A percentile compares a stretch with the other conserved stretches of the same genome.
These are phyloP conservation scores for Philereme transversata DNA, from an alignment of 2,888 invertebrate species.

Conservation along the genomic window DNA sequence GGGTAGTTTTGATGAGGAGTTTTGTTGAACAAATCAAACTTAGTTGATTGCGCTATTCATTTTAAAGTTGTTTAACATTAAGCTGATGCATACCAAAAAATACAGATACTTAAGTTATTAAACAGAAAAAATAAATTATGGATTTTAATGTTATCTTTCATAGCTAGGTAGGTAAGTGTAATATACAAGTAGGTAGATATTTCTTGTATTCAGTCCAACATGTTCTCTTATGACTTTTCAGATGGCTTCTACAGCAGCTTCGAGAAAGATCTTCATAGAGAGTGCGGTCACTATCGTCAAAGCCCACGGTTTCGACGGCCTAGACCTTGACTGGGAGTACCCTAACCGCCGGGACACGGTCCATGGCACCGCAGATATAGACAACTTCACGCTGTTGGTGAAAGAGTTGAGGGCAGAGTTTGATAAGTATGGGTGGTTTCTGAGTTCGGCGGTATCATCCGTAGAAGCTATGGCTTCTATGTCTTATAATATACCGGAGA, in stretches of 20 bases:
- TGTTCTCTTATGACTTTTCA: conserved; percentile 28
- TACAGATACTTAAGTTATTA: no score
- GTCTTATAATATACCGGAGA: conserved; percentile 84
- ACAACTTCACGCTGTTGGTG: conserved; percentile 80
- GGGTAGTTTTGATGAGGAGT: no score
- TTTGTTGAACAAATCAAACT: no score
- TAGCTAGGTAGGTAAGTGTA: no score
- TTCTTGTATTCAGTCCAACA: no score
- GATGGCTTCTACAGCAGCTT: conserved; percentile 68
- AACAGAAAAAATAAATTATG: no score
- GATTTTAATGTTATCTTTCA: no score
- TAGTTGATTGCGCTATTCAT: no score
- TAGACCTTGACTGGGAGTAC: conserved; percentile 90
- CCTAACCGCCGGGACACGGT: conserved; percentile 83
- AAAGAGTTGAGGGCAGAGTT: conserved; percentile 83
- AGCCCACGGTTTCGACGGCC: conserved; percentile 86
- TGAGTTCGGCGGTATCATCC: conserved; percentile 86
- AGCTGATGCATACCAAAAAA: no score
- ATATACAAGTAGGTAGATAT: no score
- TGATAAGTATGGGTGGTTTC: conserved; percentile 72
- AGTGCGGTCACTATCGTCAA: conserved; percentile 81
- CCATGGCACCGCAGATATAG: conserved; percentile 68
- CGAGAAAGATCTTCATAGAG: conserved; percentile 81
- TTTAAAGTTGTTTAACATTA: no score
- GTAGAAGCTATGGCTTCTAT: conserved; percentile 68